Evolutionary conservation across 2,888 invertebrate genomes (phyloP).

Genomic region (Tinea trinotella): DNA sequence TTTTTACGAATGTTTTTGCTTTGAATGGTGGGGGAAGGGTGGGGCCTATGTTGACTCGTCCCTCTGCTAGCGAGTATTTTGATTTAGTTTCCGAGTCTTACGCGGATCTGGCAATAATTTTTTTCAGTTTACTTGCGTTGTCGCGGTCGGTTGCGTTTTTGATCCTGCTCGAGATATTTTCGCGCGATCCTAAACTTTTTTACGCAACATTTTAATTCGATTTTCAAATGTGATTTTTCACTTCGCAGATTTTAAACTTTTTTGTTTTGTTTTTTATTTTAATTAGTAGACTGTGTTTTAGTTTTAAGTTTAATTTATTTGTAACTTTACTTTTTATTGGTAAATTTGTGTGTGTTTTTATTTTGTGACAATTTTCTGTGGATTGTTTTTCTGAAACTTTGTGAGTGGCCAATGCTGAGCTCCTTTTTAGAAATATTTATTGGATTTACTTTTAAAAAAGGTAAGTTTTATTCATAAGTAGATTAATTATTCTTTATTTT

Average conservation of each 20-base stretch:
- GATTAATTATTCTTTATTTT: not conserved
- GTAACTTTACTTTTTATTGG: too few species aligned
- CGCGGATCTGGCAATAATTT: slow-evolving; percentile 65
- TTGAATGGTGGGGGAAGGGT: slow-evolving; percentile 61
- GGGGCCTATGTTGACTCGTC: slow-evolving; percentile 64
- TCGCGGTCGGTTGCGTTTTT: slow-evolving; percentile 53
- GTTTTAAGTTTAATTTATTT: slow-evolving; percentile 6
- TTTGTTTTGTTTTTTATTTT: not conserved
- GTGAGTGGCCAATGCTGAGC: not conserved
- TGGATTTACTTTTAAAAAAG: slow-evolving; percentile 11
- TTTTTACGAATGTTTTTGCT: slow-evolving; percentile 72
- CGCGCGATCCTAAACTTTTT: slow-evolving; percentile 33
- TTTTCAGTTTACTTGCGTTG: slow-evolving; percentile 67
- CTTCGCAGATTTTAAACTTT: not conserved
- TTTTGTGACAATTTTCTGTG: slow-evolving; percentile 2
- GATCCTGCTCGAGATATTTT: not conserved
- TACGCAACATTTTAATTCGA: too few species aligned
- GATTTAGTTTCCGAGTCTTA: slow-evolving; percentile 71
- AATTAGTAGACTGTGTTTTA: slow-evolving; percentile 2
- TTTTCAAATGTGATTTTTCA: not conserved
- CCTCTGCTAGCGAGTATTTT: slow-evolving; percentile 69
- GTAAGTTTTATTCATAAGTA: not conserved
- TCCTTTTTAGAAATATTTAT: not conserved
- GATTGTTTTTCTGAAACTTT: slow-evolving; percentile 11
- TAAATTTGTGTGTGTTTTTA: slow-evolving; percentile 15